A percentile compares a stretch with the other conserved stretches of the same genome.
Evolutionary conservation across 2,888 invertebrate species (phyloP).

Genomic region (Yponomeuta plumbellus): DNA sequence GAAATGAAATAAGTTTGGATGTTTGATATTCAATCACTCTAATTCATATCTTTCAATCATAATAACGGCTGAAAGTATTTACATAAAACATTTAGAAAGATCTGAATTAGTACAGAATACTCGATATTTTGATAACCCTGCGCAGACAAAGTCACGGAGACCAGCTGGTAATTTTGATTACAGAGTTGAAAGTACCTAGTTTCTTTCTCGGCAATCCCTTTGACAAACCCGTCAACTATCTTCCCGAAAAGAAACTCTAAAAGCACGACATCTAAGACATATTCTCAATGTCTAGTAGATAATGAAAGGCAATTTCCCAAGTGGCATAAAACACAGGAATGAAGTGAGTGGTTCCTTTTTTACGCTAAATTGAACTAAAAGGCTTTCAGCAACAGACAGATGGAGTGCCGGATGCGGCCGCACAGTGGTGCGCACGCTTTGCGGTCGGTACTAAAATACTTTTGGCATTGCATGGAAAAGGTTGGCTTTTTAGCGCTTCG

Average conservation of each 20-base stretch:
- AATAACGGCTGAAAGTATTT: too few relatives aligned
- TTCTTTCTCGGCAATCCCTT: too few relatives aligned
- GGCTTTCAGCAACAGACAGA: slow-evolving; percentile 60
- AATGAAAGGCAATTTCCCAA: slow-evolving; percentile 44
- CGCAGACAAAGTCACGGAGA: too few relatives aligned
- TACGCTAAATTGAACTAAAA: slow-evolving; percentile 72
- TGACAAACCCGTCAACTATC: neutral
- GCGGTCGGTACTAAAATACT: neutral
- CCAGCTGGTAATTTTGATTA: too few relatives aligned
- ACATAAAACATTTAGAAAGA: too few relatives aligned
- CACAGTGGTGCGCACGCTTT: slow-evolving; percentile 9
- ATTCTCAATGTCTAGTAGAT: slow-evolving; percentile 14
- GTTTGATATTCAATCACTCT: too few relatives aligned
- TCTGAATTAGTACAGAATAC: too few relatives aligned
- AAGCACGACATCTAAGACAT: slow-evolving; percentile 10
- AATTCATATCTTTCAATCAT: too few relatives aligned
- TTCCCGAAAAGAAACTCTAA: neutral
- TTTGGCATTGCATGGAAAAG: neutral
- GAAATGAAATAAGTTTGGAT: too few relatives aligned
- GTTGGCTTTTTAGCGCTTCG: too few relatives aligned
- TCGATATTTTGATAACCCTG: too few relatives aligned
- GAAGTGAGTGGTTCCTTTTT: slow-evolving; percentile 51
- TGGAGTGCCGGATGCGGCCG: slow-evolving; percentile 50
- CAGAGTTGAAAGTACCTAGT: too few relatives aligned
- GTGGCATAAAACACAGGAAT: slow-evolving; percentile 53